Evolutionary conservation across 2,113 vertebrate species (phyloP).

Genomic region (Pterocles burchelli): DNA sequence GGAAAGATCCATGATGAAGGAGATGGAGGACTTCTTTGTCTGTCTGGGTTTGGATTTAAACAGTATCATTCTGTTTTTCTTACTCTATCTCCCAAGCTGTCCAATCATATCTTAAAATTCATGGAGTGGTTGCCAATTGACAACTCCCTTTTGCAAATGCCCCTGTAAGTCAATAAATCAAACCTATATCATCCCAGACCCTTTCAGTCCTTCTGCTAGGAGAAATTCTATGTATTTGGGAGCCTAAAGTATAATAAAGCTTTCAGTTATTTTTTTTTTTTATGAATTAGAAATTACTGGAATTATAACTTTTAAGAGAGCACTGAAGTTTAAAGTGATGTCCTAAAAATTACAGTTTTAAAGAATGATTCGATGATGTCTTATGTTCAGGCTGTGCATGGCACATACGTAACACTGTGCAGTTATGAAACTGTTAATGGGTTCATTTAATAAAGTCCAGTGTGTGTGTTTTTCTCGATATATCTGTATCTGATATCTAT

Average conservation of each 20-base stretch:
- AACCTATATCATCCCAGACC: background rate
- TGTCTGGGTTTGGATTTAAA: background rate
- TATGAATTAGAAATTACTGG: background rate
- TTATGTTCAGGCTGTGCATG: background rate
- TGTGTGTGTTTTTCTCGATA: background rate
- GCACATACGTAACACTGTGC: background rate
- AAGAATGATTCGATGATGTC: background rate
- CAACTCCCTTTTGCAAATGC: background rate
- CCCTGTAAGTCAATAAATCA: background rate
- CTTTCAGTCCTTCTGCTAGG: background rate
- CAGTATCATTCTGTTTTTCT: background rate
- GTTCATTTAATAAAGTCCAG: background rate
- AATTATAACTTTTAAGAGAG: slow-evolving; percentile 8
- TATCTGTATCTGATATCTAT: background rate
- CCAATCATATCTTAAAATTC: background rate
- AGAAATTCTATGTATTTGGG: background rate
- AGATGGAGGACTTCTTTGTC: background rate
- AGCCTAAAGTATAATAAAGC: background rate
- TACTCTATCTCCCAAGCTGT: background rate
- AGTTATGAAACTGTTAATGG: background rate
- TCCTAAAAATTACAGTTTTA: background rate
- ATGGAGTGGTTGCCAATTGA: background rate
- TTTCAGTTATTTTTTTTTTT: background rate
- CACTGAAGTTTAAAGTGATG: slow-evolving; percentile 12
- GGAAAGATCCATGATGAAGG: background rate